Evolutionary conservation across 1,140 invertebrate genomes (phyloP).

Genomic region (Hestina assimilis): DNA sequence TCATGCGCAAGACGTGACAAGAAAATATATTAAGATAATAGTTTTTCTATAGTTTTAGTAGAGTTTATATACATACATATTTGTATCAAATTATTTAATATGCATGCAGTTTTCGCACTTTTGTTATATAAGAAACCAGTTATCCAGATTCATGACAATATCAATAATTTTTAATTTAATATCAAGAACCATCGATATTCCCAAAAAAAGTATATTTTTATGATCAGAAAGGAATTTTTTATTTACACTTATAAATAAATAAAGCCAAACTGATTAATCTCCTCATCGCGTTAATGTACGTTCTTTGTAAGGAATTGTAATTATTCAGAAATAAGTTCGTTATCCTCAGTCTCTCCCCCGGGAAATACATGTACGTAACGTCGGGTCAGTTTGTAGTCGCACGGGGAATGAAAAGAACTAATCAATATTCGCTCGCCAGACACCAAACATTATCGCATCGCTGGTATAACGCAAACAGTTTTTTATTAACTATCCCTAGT

Average conservation of each 20-base stretch:
- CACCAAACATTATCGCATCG: constrained; percentile 27
- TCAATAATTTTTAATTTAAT: too few species aligned
- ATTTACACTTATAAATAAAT: too few species aligned
- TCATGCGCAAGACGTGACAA: neutral
- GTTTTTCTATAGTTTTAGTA: neutral
- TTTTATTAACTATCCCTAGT: constrained; percentile 18
- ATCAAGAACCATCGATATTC: too few species aligned
- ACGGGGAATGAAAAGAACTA: constrained; percentile 19
- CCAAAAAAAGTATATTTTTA: too few species aligned
- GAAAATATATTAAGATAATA: neutral
- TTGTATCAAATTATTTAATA: too few species aligned
- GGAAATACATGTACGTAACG: constrained; percentile 29
- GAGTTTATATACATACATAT: too few species aligned
- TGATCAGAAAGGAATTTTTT: too few species aligned
- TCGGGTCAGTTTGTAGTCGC: constrained; percentile 1
- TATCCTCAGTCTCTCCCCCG: constrained; percentile 8
- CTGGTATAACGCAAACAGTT: constrained; percentile 18
- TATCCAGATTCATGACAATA: too few species aligned
- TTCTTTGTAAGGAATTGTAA: constrained; percentile 14
- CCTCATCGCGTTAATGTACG: neutral
- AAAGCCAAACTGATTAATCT: too few species aligned
- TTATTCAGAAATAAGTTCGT: constrained; percentile 23
- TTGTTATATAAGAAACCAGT: too few species aligned
- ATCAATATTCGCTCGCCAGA: constrained; percentile 19
- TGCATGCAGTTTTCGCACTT: too few species aligned